Conservation (phyloP, 2,113 vertebrate species). For the Microcebus griseorufus region DNA sequence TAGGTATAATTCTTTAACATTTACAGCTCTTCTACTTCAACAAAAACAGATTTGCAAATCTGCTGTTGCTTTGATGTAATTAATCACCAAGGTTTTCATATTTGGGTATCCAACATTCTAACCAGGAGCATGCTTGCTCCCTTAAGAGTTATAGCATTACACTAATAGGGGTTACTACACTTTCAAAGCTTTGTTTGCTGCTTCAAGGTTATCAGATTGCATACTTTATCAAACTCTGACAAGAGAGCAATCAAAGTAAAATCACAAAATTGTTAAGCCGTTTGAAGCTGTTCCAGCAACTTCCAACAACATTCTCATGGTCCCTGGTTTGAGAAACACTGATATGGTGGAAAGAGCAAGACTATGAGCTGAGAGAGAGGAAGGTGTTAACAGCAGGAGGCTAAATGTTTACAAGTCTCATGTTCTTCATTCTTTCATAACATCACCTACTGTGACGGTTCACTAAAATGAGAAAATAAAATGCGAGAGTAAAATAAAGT, state of each 20-base stretch:
- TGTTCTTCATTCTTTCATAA: not conserved
- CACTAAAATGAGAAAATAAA: not conserved
- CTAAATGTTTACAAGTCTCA: not conserved
- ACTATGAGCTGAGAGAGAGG: not conserved
- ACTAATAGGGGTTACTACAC: not conserved
- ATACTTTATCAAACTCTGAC: not conserved
- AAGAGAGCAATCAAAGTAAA: not conserved
- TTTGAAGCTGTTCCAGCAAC: not conserved
- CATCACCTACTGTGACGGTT: not conserved
- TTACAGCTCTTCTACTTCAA: not conserved
- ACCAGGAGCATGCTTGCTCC: not conserved
- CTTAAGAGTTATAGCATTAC: not conserved
- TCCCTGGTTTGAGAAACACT: not conserved
- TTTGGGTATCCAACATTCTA: not conserved
- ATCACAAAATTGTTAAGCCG: not conserved
- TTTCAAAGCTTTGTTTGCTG: not conserved
- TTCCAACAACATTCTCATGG: not conserved
- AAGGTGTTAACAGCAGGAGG: not conserved
- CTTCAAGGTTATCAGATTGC: not conserved
- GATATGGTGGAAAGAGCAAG: not conserved
- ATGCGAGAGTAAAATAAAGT: not conserved
- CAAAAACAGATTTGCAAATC: not conserved
- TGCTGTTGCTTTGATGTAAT: not conserved
- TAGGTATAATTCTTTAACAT: not conserved
- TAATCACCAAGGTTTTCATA: not conserved